A percentile compares a stretch with the other conserved stretches of the same genome.
Evolutionary conservation across 1,140 invertebrate genomes (phyloP).

Genomic region (Calephelis nemesis): DNA sequence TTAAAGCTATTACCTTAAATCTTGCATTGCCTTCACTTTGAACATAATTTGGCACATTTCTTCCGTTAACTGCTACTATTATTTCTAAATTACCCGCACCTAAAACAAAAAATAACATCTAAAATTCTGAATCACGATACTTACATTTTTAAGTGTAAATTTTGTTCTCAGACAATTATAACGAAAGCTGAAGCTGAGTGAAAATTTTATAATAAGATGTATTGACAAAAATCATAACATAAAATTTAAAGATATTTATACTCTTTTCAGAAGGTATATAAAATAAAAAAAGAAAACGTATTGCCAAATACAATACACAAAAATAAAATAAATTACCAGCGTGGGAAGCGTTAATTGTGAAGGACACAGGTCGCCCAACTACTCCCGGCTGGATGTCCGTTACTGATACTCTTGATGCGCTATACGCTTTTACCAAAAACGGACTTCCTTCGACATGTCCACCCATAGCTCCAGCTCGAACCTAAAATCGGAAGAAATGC

Average conservation of each 20-base stretch:
- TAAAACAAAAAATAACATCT: conserved; percentile 41
- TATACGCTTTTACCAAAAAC: conserved; percentile 97
- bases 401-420: conserved; percentile 93
- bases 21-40: conserved; percentile 98
- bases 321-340: conserved; percentile 64
- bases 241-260: too few relatives aligned
- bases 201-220: too few relatives aligned
- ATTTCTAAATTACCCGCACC: conserved; percentile 98
- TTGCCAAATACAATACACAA: too few relatives aligned
- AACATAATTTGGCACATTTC: conserved; percentile 99
- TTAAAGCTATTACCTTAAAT: conserved; percentile 82
- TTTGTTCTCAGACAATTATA: too few relatives aligned
- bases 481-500: conserved; percentile 34
- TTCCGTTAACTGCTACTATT: conserved; percentile 97
- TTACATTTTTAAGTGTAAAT: too few relatives aligned
- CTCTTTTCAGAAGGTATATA: too few relatives aligned
- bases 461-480: conserved; percentile 80
- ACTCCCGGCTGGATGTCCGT: conserved; percentile 93
- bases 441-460: conserved; percentile 95
- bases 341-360: conserved; percentile 90
- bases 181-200: too few relatives aligned
- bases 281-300: too few relatives aligned
- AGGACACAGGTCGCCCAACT: conserved; percentile 94
- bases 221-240: too few relatives aligned
- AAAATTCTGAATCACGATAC: too few relatives aligned